These are phyloP conservation scores for Neoaliturus tenellus DNA, from an alignment of 2,888 invertebrate genomes.

Conservation along the genomic window DNA sequence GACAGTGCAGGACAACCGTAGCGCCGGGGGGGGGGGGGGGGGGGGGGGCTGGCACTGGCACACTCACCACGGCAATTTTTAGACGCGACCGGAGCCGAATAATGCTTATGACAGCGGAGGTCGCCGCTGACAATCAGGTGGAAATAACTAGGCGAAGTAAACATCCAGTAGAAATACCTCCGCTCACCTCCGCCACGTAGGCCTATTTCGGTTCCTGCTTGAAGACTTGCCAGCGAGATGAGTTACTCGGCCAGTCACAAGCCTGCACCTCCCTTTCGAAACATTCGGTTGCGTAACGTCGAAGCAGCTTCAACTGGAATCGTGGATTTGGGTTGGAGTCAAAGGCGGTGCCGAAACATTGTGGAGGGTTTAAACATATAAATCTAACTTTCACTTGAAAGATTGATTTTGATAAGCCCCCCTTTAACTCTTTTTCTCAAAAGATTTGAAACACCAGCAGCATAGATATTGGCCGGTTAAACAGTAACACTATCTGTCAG, in stretches of 20 bases:
- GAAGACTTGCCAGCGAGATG: not conserved
- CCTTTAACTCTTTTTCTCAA: too few species aligned
- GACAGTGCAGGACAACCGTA: not conserved
- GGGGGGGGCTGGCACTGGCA: not conserved
- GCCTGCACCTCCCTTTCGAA: not conserved
- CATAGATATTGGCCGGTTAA: too few species aligned
- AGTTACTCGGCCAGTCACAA: not conserved
- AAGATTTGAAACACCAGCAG: too few species aligned
- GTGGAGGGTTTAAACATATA: too few species aligned
- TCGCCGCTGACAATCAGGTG: constrained; percentile 11
- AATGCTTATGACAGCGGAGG: constrained; percentile 20
- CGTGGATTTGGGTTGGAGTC: not conserved
- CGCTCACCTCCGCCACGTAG: not conserved
- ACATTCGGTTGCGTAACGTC: not conserved
- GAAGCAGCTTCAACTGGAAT: not conserved
- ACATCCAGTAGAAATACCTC: not conserved
- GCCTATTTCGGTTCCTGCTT: constrained; percentile 6
- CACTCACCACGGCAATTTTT: constrained; percentile 15
- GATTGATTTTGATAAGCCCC: too few species aligned
- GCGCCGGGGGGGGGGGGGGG: not conserved
- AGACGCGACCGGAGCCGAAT: not conserved
- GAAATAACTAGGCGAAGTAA: constrained; percentile 6
- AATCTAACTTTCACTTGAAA: too few species aligned
- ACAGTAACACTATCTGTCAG: too few species aligned
- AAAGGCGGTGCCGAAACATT: too few species aligned